These are phyloP conservation scores for Cerceris ruficornis DNA, from an alignment of 2,888 invertebrate species.

Conservation along the genomic window DNA sequence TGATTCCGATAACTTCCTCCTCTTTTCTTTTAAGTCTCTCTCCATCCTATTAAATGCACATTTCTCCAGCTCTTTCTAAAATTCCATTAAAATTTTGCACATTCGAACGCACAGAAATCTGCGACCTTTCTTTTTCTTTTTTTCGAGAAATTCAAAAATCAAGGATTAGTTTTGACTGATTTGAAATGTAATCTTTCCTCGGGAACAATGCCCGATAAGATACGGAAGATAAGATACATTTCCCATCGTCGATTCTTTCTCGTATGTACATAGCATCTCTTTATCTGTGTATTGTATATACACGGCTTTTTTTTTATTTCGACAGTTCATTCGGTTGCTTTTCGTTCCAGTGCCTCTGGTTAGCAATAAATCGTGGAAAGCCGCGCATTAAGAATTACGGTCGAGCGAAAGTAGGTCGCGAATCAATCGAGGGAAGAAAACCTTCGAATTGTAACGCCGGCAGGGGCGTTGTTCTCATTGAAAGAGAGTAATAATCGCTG, in stretches of 20 bases:
- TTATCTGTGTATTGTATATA: constrained; percentile 10
- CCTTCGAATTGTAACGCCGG: constrained; percentile 39
- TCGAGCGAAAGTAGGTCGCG: constrained; percentile 50
- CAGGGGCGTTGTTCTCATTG: constrained; percentile 6
- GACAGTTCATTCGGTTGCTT: background rate
- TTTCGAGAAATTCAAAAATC: too few relatives aligned
- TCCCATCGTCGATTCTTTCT: background rate
- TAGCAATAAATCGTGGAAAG: constrained; percentile 49
- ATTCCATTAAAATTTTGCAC: too few relatives aligned
- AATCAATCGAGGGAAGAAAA: constrained; percentile 52
- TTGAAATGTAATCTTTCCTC: too few relatives aligned
- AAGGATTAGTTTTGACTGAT: too few relatives aligned
- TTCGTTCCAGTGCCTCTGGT: constrained; percentile 17
- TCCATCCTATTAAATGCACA: too few relatives aligned
- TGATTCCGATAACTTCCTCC: too few relatives aligned
- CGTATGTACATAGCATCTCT: background rate
- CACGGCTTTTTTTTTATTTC: background rate
- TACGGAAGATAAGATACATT: too few relatives aligned
- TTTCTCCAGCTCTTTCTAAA: too few relatives aligned
- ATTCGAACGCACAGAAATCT: too few relatives aligned
- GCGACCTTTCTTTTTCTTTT: too few relatives aligned
- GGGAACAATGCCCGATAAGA: too few relatives aligned
- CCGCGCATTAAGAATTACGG: constrained; percentile 51
- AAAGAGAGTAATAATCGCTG: constrained; percentile 40
- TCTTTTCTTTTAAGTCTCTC: too few relatives aligned